Conservation (phyloP, 30 jellyfish, hydroid and myxozoan species). For the Turritopsis dohrnii region DNA sequence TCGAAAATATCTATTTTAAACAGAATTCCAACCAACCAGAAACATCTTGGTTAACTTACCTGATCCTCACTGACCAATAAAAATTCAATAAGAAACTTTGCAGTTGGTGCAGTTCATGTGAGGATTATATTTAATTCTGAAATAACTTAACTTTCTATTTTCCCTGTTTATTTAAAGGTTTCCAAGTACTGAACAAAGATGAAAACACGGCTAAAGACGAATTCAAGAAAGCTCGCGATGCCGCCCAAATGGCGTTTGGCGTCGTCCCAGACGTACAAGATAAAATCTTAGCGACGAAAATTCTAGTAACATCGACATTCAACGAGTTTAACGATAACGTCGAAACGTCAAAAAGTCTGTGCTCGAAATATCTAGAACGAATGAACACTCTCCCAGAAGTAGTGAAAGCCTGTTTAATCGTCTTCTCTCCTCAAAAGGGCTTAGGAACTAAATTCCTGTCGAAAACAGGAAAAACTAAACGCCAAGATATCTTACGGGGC, state of each 20-base stretch:
- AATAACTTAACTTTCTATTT: background rate
- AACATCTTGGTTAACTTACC: too few species aligned
- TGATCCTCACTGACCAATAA: too few species aligned
- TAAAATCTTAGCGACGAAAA: constrained; percentile 69
- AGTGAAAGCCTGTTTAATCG: constrained; percentile 52
- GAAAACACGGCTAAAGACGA: constrained; percentile 55
- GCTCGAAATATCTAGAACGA: constrained; percentile 61
- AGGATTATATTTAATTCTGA: background rate
- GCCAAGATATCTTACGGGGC: constrained; percentile 39
- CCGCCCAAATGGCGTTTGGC: constrained; percentile 93
- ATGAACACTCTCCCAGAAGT: constrained; percentile 86
- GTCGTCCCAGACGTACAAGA: constrained; percentile 74
- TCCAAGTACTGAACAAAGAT: constrained; percentile 56
- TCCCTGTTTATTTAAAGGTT: constrained; percentile 19
- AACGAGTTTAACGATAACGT: constrained; percentile 67
- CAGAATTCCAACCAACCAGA: too few species aligned
- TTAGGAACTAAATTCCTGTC: constrained; percentile 37
- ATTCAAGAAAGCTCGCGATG: constrained; percentile 77
- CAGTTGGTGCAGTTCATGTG: background rate
- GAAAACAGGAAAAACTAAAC: constrained; percentile 57
- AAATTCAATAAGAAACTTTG: too few species aligned
- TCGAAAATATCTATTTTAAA: too few species aligned
- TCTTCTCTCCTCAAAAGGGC: constrained; percentile 37
- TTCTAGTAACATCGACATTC: constrained; percentile 52
- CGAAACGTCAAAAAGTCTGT: constrained; percentile 66